Percentiles rank a stretch among this genome's conserved stretches.
These are phyloP conservation scores for Andrena haemorrhoa DNA, from an alignment of 2,888 invertebrate genomes.

Conservation along the genomic window DNA sequence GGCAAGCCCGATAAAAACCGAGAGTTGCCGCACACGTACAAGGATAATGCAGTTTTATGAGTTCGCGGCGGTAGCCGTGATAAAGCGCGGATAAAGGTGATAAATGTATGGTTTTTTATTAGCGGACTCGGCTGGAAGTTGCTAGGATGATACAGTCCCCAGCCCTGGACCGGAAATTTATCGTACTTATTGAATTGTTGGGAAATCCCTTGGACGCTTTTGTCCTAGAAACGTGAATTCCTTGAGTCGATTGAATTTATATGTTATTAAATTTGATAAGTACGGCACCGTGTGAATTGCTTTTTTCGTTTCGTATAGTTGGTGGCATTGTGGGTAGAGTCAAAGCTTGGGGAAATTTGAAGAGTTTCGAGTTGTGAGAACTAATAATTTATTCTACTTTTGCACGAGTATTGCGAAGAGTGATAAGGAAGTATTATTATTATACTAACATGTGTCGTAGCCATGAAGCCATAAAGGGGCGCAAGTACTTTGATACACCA, in stretches of 20 bases:
- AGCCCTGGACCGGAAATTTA: slow-evolving; percentile 34
- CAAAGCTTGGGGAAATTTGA: no score
- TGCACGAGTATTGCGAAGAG: no score
- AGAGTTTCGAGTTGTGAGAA: no score
- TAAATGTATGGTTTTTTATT: slow-evolving; percentile 61
- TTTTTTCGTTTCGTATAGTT: no score
- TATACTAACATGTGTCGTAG: no score
- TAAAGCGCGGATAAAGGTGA: slow-evolving; percentile 60
- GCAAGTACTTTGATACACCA: no score
- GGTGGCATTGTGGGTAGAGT: no score
- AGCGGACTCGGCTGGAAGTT: slow-evolving; percentile 22
- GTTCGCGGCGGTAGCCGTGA: slow-evolving; percentile 43
- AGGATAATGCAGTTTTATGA: slow-evolving; percentile 61
- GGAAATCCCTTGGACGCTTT: slow-evolving; percentile 4
- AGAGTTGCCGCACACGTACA: slow-evolving; percentile 49
- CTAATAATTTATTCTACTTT: no score
- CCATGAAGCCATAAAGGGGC: no score
- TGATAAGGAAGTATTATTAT: no score
- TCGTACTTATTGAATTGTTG: slow-evolving; percentile 48
- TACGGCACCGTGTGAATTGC: no score
- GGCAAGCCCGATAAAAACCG: slow-evolving; percentile 47
- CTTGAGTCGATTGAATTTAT: not conserved
- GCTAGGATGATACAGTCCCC: slow-evolving; percentile 34
- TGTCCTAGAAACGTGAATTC: not conserved
- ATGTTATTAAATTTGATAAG: not conserved